Conservation (phyloP, 2,888 invertebrate genomes). For the Zonitis immaculata region DNA sequence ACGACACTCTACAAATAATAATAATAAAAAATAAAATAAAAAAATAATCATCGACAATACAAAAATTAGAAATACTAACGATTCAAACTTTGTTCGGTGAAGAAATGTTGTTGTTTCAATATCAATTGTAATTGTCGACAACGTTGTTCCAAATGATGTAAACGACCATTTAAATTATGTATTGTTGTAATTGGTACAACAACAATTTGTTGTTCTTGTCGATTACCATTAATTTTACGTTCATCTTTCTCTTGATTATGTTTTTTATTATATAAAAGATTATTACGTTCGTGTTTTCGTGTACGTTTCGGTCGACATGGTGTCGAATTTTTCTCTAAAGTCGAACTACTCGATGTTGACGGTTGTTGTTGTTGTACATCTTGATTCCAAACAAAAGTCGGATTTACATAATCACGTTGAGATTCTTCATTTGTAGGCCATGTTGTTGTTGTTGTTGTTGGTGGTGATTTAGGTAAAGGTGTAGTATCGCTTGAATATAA, state of each 20-base stretch:
- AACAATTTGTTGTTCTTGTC: slow-evolving; percentile 31
- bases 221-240: slow-evolving; percentile 23
- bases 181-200: slow-evolving; percentile 37
- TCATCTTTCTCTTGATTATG: slow-evolving; percentile 28
- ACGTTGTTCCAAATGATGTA: slow-evolving; percentile 55
- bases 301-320: slow-evolving; percentile 45
- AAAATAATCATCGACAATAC: neutral
- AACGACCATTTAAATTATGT: slow-evolving; percentile 41
- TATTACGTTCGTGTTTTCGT: slow-evolving; percentile 43
- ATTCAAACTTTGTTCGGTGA: slow-evolving; percentile 59
- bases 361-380: slow-evolving; percentile 20
- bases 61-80: slow-evolving; percentile 49
- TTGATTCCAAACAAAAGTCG: slow-evolving; percentile 28
- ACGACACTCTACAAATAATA: slow-evolving; percentile 51
- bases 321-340: slow-evolving; percentile 35
- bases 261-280: slow-evolving; percentile 36
- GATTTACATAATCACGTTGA: slow-evolving; percentile 18
- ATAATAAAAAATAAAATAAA: no score
- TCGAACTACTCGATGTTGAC: slow-evolving; percentile 36
- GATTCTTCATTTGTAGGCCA: slow-evolving; percentile 1
- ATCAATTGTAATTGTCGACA: slow-evolving; percentile 59
- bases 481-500: slow-evolving; percentile 40
- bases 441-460: neutral
- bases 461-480: slow-evolving; percentile 23
- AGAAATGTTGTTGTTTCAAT: slow-evolving; percentile 57